These are phyloP conservation scores for Archaeoteleia sp. DNA, from an alignment of 2,888 invertebrate genomes.

Conservation along the genomic window DNA sequence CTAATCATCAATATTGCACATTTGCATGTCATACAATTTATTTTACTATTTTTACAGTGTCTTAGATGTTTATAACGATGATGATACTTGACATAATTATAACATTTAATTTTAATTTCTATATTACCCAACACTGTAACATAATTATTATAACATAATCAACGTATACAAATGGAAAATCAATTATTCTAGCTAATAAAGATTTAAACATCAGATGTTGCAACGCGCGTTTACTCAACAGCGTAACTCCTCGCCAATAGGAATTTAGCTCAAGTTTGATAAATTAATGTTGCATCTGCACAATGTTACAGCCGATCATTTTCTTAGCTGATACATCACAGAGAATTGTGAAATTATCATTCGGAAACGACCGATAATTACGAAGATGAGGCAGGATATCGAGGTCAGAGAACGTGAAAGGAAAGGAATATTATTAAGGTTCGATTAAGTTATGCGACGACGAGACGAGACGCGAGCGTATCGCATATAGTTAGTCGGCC, in stretches of 20 bases:
- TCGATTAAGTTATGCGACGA: slow-evolving; percentile 66
- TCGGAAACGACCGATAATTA: slow-evolving; percentile 65
- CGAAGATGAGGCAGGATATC: slow-evolving; percentile 59
- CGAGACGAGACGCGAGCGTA: slow-evolving; percentile 48
- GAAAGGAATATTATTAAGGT: slow-evolving; percentile 64
- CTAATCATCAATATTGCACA: neutral
- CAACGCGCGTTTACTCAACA: too few relatives aligned
- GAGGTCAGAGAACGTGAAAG: slow-evolving; percentile 46
- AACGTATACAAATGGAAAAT: too few relatives aligned
- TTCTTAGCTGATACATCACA: slow-evolving; percentile 36
- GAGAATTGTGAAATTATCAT: slow-evolving; percentile 43
- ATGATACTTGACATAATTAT: neutral
- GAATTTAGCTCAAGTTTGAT: slow-evolving; percentile 15
- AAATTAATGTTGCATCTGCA: slow-evolving; percentile 22
- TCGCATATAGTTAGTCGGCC: slow-evolving; percentile 32
- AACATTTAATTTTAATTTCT: too few relatives aligned
- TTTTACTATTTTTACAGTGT: too few relatives aligned
- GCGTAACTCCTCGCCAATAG: too few relatives aligned
- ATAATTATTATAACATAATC: too few relatives aligned
- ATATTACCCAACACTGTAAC: too few relatives aligned
- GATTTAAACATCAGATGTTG: too few relatives aligned
- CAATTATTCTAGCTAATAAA: too few relatives aligned
- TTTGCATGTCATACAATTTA: neutral
- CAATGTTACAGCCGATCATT: slow-evolving; percentile 28
- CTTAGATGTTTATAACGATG: neutral